Percentiles rank a stretch among this genome's conserved stretches.
Evolutionary conservation across 2,113 vertebrate species (phyloP).

Genomic region (Hypanus sabinus): DNA sequence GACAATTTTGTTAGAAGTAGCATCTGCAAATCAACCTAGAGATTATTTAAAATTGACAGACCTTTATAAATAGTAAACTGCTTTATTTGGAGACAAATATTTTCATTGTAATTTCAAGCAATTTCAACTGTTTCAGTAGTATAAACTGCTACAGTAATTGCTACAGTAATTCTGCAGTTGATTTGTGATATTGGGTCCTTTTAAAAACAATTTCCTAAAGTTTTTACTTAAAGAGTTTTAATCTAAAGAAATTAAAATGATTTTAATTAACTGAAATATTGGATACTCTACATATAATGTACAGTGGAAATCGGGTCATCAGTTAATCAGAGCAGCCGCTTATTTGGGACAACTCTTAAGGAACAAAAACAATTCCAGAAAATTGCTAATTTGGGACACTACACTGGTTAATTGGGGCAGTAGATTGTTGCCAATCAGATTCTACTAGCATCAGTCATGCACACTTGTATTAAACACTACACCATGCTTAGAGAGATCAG

Average conservation of each 20-base stretch:
- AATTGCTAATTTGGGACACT: too few relatives aligned
- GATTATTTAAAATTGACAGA: not conserved
- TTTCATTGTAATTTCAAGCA: not conserved
- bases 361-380: too few relatives aligned
- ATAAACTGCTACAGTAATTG: not conserved
- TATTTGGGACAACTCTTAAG: too few relatives aligned
- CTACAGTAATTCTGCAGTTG: not conserved
- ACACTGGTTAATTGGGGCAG: too few relatives aligned
- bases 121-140: not conserved
- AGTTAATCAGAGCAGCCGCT: too few relatives aligned
- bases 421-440: too few relatives aligned
- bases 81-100: not conserved
- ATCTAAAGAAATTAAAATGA: not conserved
- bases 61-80: not conserved
- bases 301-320: not conserved
- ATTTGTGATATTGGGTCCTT: not conserved
- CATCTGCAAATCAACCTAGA: not conserved
- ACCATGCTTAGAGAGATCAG: too few relatives aligned
- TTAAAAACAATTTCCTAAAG: not conserved
- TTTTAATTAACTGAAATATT: not conserved
- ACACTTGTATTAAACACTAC: too few relatives aligned
- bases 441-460: too few relatives aligned
- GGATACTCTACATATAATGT: not conserved
- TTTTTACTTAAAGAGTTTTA: not conserved
- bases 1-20: not conserved